Evolutionary conservation across 2,113 vertebrate genomes (phyloP).

Genomic region (pig (Sus scrofa)): DNA sequence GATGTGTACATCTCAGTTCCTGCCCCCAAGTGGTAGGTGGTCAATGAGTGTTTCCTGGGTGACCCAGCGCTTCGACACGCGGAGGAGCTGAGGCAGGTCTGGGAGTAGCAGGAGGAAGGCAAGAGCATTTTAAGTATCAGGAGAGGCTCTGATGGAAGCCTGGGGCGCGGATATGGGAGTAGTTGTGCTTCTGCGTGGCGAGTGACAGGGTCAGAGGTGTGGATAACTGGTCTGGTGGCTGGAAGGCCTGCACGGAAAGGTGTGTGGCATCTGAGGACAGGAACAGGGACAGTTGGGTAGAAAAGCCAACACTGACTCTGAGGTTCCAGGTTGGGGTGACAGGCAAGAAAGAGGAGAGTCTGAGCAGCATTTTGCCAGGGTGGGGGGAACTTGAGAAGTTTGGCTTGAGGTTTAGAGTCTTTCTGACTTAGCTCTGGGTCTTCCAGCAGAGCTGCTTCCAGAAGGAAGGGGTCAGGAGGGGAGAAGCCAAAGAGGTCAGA

Average conservation of each 20-base stretch:
- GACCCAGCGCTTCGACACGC: fast-evolving
- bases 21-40: background rate
- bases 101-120: background rate
- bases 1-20: background rate
- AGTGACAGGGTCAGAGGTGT: background rate
- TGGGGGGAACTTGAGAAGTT: background rate
- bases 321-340: background rate
- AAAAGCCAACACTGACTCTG: background rate
- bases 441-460: background rate
- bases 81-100: fast-evolving
- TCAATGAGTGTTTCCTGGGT: background rate
- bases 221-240: background rate
- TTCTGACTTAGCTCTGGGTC: background rate
- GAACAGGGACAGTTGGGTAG: background rate
- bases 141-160: background rate
- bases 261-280: background rate
- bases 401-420: background rate
- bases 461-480: background rate
- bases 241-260: background rate
- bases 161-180: background rate
- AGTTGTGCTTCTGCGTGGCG: background rate
- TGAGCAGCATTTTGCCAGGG: background rate
- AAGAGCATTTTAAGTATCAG: background rate
- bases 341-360: background rate
- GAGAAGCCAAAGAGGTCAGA: background rate